Evolutionary conservation across 2,113 vertebrate genomes (phyloP), one percentile per base, ranked within the genome.

Genomic region (Pelvicachromis taeniatus): DNA sequence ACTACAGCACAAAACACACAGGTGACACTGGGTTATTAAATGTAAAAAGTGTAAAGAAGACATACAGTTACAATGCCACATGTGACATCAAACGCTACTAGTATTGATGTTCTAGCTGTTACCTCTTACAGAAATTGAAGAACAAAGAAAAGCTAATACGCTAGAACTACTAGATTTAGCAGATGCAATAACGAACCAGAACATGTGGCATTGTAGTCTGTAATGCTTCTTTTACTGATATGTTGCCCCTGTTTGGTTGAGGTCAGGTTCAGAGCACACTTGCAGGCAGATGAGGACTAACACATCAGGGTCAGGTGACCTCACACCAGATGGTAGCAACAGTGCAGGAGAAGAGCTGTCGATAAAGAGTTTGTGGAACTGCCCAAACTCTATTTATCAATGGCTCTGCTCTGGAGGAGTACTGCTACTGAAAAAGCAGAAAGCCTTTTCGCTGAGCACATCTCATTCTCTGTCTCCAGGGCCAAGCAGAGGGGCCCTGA

Each of bases 251-350:
- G 90, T 93, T 92, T 94, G 93, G 92, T 92, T 87, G 91, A 94
- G 91, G 91, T 92, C 92, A 83, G 56, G 84, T 90, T 87, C 78
- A 79, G 80, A 86, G 84, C 70, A 86, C 80, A 29, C 14, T 87
- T 54, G 50, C 50, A 85, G 82, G 54, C 48, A 65, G 61, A 65
- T 65, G 19, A 65, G 61, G 61, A 65, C 61, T 65, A 38, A 38
- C 77, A 70, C 77, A 59, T 52, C 33, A 90, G 84, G 89, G 84
- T 91, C 85, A 90, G 87, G 61, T 86, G 91, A 94, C 92, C 91
- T 94, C 92, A 88, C 35, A 94, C 92, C 93, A 94, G 90, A 93
- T 91, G 80, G 91, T 77, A 91, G 89, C 92, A 89, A 89, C 91
- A 84, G 52, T 84, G 53, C 80, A 88, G 81, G 52, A 31, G 48